Percentiles rank a stretch among this genome's conserved stretches.
These are phyloP conservation scores for Ptilodon capucinus DNA, from an alignment of 2,888 invertebrate genomes.

Conservation along the genomic window DNA sequence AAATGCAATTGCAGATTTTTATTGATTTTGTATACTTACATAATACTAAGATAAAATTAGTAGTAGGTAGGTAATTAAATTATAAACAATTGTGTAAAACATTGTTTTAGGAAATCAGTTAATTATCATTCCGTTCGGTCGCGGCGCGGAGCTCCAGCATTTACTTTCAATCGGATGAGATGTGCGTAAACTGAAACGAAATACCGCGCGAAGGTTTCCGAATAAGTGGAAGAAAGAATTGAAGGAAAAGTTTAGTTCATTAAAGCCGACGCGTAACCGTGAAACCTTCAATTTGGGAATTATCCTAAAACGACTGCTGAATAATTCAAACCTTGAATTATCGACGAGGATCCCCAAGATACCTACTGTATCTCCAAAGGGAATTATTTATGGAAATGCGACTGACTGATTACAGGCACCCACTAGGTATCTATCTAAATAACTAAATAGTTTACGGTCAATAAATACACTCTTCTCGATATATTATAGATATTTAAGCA, in stretches of 20 bases:
- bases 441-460: background rate
- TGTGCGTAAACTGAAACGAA: constrained; percentile 21
- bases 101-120: constrained; percentile 2
- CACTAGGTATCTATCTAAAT: background rate
- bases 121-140: constrained; percentile 6
- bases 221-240: constrained; percentile 27
- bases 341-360: constrained; percentile 61
- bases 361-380: constrained; percentile 53
- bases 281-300: constrained; percentile 70
- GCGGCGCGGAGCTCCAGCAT: constrained; percentile 17
- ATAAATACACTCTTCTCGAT: no score
- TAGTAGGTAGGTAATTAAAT: no score
- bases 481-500: no score
- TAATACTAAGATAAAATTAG: no score
- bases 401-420: constrained; percentile 43
- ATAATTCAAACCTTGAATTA: constrained; percentile 72
- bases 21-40: no score
- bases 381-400: constrained; percentile 65
- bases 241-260: constrained; percentile 56
- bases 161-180: constrained; percentile 31
- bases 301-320: constrained; percentile 68
- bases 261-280: constrained; percentile 55
- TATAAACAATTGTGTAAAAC: no score
- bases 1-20: no score
- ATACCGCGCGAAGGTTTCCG: constrained; percentile 18